Base-by-base conservation (phyloP, 2,888 invertebrate species). In the Cartodere bifasciata region DNA sequence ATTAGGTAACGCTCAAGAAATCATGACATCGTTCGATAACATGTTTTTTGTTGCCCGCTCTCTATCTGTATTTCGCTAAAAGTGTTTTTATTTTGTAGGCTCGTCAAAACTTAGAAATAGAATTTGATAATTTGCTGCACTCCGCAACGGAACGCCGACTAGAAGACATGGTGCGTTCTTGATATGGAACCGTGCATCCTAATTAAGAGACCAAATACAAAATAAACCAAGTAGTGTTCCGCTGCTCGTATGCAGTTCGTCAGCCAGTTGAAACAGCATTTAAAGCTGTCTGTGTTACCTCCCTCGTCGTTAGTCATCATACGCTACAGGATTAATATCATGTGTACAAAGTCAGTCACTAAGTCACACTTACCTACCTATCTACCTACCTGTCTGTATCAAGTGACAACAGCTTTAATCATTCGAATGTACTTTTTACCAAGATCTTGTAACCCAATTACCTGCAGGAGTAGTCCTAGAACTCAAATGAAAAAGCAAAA, bases 91-190 rank as follows among this genome's bases (percentile, higher is more conserved):
- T n/a, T n/a, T n/a, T n/a, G n/a, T n/a, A 92, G 92, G 87, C 86
- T 51, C 77, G 94, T 40, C 90, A 92, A 64, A 68, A 81, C 51
- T 68, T 95, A 53, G 92, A 94, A 56, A 67, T 83, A 62, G 95
- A 95, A 65, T 94, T 92, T 63, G 73, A 75, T 53, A 86, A 80
- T 60, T 69, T 95, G 49, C 63, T 94, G 45, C 74, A 79, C 48
- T 66, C 72, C 41, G 87, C 84, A 50, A 90, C 91, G 36, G 91
- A 91, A 56, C 75, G 85, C 52, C 65, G 82, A 45, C 53, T 52
- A 15, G 56, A 59, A 20, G 60, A 60, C 28, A 49, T 57, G 44
- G 43, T 37, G 34, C 55, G 58, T 32, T 60, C 60, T 39, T 61
- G 60, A 60, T 59, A 56, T 46, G 52, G 46, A 32, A 33, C 43